Base-by-base conservation (phyloP, 2,113 vertebrate species). In the Aix galericulata region DNA sequence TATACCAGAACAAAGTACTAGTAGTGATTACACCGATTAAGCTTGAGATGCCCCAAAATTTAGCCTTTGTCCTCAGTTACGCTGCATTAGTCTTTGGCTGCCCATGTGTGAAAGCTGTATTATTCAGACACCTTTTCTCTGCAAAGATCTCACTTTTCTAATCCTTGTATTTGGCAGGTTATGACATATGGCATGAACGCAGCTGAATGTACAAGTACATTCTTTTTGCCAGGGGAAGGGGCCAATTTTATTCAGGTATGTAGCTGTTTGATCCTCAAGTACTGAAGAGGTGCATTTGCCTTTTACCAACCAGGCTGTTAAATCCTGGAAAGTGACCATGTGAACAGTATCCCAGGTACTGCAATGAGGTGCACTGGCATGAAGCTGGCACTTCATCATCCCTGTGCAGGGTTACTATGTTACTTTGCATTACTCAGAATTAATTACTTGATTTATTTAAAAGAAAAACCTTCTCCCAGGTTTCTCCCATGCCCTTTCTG, bases 401-500 rank as follows among this genome's bases (percentile, higher is more conserved):
- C 44, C 67, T 85, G 25, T 67, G 21, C 9, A 40, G 34, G 23
- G 59, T 92, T 92, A 82, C 86, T 67, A 14, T 2, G 1, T 50
- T 80, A n/a, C 26, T 58, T 6, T 80, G 46, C 50, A 90, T 85
- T 94, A 92, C 62, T 88, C 71, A 87, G 44, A 80, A 91, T 83
- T 87, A 91, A 94, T 95, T 40, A 69, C 78, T 86, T 92, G 34
- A 92, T 93, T 91, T 89, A 75, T 77, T 91, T 74, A 85, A 56
- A 88, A 73, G 63, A 93, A 95, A 93, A 92, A 31, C 7, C 40
- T 67, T 85, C 67, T 94, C 32, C 25, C 48, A 58, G 17, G 48
- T 94, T 95, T 95, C 86, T 94, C 86, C 88, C 88, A 92, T 95
- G 86, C 60, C 36, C 55, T 89, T 95, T 92, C 71, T 92, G 75